Conservation (phyloP, 2,797 vertebrate genomes). For the Gephyroberyx darwinii region DNA sequence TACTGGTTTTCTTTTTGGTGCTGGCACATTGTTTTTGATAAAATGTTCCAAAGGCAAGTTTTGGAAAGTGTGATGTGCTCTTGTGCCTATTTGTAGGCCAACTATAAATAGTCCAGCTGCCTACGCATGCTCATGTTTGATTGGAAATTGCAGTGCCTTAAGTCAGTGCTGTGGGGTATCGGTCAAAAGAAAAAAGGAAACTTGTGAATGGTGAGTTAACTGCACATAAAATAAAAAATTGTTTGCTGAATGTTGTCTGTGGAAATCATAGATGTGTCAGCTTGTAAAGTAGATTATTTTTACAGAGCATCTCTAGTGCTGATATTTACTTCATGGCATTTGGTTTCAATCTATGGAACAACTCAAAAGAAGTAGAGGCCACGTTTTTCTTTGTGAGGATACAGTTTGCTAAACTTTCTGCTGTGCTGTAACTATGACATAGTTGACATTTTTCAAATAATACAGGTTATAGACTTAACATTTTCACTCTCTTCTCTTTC, state of each 20-base stretch:
- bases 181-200: constrained; percentile 71
- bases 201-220: constrained; percentile 73
- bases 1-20: not conserved
- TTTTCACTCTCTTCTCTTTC: constrained; percentile 34
- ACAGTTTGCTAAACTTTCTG: not conserved
- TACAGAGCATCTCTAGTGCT: constrained; percentile 14
- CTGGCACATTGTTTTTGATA: constrained; percentile 36
- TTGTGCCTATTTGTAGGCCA: constrained; percentile 82
- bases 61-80: constrained; percentile 81
- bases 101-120: constrained; percentile 83
- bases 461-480: not conserved
- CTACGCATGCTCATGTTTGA: constrained; percentile 84
- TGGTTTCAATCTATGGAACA: not conserved
- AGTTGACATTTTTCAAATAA: not conserved
- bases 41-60: constrained; percentile 66
- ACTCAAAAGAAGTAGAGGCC: not conserved
- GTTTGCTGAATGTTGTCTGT: constrained; percentile 1
- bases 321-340: constrained; percentile 12
- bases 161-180: constrained; percentile 72
- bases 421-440: not conserved
- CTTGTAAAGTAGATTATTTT: not conserved
- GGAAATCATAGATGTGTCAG: not conserved
- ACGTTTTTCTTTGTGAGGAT: not conserved
- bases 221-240: constrained; percentile 2
- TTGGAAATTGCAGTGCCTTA: constrained; percentile 81